phyloP scores from a whole-genome alignment of 2,888 invertebrate genomes.

The Cacoxenus indagator region DNA sequence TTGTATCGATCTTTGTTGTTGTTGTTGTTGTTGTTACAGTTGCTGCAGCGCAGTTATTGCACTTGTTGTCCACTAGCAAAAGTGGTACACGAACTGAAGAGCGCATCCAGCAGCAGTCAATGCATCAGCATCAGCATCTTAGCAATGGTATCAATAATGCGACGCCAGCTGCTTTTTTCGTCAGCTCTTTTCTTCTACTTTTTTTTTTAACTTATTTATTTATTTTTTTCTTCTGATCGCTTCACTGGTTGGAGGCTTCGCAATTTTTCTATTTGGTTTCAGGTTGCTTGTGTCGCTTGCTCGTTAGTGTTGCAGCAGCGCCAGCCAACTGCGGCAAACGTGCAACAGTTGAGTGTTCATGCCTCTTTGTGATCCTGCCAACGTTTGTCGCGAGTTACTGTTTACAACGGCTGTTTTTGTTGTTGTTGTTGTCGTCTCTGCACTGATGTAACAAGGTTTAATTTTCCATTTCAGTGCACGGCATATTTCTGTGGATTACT shows the following conservation, averaged over 20 bases:
- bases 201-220: constrained; percentile 3
- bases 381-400: constrained; percentile 23
- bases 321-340: background rate
- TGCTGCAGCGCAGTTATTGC: no score
- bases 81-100: constrained; percentile 16
- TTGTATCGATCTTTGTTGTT: constrained; percentile 19
- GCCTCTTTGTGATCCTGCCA: constrained; percentile 25
- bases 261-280: constrained; percentile 29
- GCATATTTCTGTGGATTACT: constrained; percentile 57
- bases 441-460: constrained; percentile 69
- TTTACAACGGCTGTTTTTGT: constrained; percentile 24
- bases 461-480: constrained; percentile 68
- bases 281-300: constrained; percentile 31
- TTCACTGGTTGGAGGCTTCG: constrained; percentile 29
- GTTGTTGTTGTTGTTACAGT: constrained; percentile 35
- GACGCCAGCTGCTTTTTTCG: constrained; percentile 4
- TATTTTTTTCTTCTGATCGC: constrained; percentile 13
- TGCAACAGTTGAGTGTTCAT: constrained; percentile 14
- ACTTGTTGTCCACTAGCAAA: constrained; percentile 28
- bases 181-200: constrained; percentile 1
- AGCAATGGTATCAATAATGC: constrained; percentile 12
- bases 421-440: background rate
- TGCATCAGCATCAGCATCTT: constrained; percentile 2
- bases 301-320: constrained; percentile 23
- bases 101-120: constrained; percentile 9